Base-by-base conservation (phyloP, 2,888 invertebrate genomes). In the Drosophila buzzatii region DNA sequence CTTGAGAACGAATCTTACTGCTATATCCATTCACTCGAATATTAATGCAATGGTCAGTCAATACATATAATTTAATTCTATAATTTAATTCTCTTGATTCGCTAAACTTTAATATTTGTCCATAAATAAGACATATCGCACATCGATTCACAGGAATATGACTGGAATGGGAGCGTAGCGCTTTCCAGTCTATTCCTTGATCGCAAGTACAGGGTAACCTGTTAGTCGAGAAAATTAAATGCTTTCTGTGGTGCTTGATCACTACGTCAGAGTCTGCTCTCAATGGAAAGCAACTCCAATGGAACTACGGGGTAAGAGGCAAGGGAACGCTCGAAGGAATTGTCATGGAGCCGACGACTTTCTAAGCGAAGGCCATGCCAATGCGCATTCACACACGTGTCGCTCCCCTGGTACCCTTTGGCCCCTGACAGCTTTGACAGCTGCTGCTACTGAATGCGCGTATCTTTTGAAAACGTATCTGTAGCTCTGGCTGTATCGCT, bases 321-420 rank as follows among this genome's bases (percentile, higher is more conserved):
- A 3, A n/a, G 31, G 47, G 3, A 5, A 2, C 12, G 10, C 23
- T 12, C 2, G 39, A 6, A 20, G 39, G 49, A 31, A 31, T 23
- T n/a, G 49, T 41, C 59, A 23, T 49, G 59, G 39, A 49, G 58
- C 6, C 44, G 44, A 49, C 59, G 57, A 59, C 59, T 59, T 49
- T 59, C 59, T 59, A 59, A 18, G 23, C 58, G 68, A 68, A 68
- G 68, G 68, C 68, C 68, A 67, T 67, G 42, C 41, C 42, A 60
- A 61, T 44, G 57, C 44, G 52, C 68, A 45, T 58, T 64, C 57
- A 64, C 65, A 65, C 64, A 61, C 62, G 70, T 70, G 72, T 42
- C 65, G 39, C 60, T 39, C 35, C 56, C 42, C 67, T 65, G 18
- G 10, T 18, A 33, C 52, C 65, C 47, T 41, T 47, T 59, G 49